Percentiles rank a stretch among this genome's conserved stretches.
phyloP scores from a whole-genome alignment of 2,797 vertebrate genomes.

The Balearica regulorum region DNA sequence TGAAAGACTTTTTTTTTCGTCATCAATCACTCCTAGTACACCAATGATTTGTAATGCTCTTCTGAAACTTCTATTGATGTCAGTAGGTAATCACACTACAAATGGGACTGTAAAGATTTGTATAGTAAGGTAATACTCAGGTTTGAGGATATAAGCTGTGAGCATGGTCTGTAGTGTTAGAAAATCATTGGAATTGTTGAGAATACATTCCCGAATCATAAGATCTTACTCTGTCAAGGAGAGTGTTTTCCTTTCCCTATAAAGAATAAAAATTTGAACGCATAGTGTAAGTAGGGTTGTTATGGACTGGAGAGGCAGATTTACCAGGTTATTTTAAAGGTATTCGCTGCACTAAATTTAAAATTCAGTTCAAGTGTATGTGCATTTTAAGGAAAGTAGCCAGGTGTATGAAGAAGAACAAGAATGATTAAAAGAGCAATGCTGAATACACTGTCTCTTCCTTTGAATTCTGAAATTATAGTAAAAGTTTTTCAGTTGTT shows the following conservation, averaged over 20 bases:
- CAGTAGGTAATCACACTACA: not conserved
- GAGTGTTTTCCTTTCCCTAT: not conserved
- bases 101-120: not conserved
- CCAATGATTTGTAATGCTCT: not conserved
- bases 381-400: not conserved
- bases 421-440: not conserved
- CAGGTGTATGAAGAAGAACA: not conserved
- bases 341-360: not conserved
- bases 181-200: not conserved
- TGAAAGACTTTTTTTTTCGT: not conserved
- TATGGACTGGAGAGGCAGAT: accelerated
- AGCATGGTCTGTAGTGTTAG: not conserved
- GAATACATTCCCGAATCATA: not conserved
- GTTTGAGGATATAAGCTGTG: not conserved
- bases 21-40: not conserved
- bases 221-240: not conserved
- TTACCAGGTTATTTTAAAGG: not conserved
- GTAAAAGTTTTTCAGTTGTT: not conserved
- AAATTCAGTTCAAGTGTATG: not conserved
- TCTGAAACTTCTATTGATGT: not conserved
- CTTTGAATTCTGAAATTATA: not conserved
- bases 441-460: not conserved
- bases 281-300: not conserved
- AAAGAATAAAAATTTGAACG: not conserved
- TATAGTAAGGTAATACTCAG: not conserved